Evolutionary conservation across 2,113 vertebrate genomes (phyloP), one percentile per base, ranked within the genome.

Genomic region (Zingel zingel): DNA sequence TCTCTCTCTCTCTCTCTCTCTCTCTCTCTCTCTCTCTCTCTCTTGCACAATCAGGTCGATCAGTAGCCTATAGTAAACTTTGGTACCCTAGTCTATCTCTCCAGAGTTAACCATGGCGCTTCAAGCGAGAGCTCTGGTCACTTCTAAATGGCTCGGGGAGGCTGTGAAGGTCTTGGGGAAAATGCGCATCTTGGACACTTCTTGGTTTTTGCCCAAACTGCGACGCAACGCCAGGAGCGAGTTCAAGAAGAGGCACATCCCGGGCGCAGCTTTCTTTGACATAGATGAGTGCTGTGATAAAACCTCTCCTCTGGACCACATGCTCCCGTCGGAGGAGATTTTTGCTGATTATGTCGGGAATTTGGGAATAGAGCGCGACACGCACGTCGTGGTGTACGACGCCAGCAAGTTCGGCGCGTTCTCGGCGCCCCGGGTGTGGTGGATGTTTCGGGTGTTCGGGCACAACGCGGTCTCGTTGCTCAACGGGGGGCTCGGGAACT

Each of bases 361-460:
- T 45, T 91, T 99, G 89, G 97, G 98, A 0, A 94, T 99, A 33
- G 88, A 94, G 1, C 94, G 90, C 2, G 75, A 93, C 86, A 97
- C 96, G 53, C 97, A 98, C 14, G 97, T 99, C 0, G 96, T 99
- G 53, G 93, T 99, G 21, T 99, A 99, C 25, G 97, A 99, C 63
- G 93, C 95, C 84, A 99, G 97, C 30, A 96, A 97, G 56, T 95
- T 96, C 72, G 98, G 98, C 6, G 94, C 95, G 54, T 99, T 97
- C 93, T 92, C 96, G 0, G 98, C 97, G 0, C 97, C 98, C 0
- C 95, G 98, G 0, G 95, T 98, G 13, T 99, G 98, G 98, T 99
- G 98, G 98, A 99, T 99, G 98, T 99, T 99, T 89, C 95, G 97
- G 2, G 94, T 89, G 57, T 99, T 99, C 1, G 98, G 98, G 3